Evolutionary conservation across 2,113 vertebrate species (phyloP), one percentile per base, ranked within the genome.

Genomic region (Myocastor coypus): DNA sequence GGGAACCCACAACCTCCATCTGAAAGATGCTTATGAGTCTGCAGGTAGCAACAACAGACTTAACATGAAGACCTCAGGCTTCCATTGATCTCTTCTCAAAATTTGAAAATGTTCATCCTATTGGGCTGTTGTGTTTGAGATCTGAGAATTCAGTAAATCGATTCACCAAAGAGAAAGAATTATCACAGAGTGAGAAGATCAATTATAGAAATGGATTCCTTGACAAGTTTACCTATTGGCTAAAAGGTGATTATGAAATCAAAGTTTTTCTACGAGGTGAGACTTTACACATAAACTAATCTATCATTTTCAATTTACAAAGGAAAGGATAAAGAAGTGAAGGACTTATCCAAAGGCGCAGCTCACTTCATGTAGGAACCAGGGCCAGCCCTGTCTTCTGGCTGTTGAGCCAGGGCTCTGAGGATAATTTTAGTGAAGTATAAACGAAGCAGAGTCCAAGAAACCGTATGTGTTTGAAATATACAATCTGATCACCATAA

Each of bases 71-170:
- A 88, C 78, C 91, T 92, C 50, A 80, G 66, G 50, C 89, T 97
- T 94, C 37, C 50, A 94, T 71, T 59, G 68, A 97, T 95, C 66
- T 93, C 84, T 92, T 89, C 91, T 93, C 89, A 96, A 94, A 96
- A 78, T 84, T 83, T 71, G 5, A 88, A 93, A 94, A 96, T 90
- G 34, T 87, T 89, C 14, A 20, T 93, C 82, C 80, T 69, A 69
- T 92, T 80, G 77, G 85, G 71, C 68, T 94, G 34, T 69, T 94
- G 87, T 88, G 80, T 64, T 96, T 82, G 82, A 95, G 87, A 93
- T 73, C 92, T 94, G 77, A 96, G 91, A 94, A 95, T 57, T 95
- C 87, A 68, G 46, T 91, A 86, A 95, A 92, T 97, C 28, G 10
- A 81, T 93, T 95, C 85, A 93, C 66, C 46, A 55, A 69, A 28